A percentile compares a stretch with the other conserved stretches of the same genome.
Conservation (phyloP, 2,797 vertebrate genomes). For the Pseudochaenichthys georgianus region DNA sequence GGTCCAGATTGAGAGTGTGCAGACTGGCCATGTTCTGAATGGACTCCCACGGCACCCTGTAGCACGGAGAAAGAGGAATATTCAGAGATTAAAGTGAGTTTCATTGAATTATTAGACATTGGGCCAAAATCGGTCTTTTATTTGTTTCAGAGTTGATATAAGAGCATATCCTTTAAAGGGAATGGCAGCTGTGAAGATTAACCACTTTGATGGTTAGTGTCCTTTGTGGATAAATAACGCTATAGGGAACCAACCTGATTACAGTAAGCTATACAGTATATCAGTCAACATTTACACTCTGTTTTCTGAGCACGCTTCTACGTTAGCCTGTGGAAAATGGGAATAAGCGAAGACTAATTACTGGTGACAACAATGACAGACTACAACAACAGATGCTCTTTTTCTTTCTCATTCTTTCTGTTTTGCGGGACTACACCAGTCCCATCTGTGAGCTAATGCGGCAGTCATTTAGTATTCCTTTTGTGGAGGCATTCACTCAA, state of each 20-base stretch:
- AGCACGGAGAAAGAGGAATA: slow-evolving; percentile 21
- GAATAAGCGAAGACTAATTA: slow-evolving; percentile 47
- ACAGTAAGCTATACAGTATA: neutral
- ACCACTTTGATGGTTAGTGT: neutral
- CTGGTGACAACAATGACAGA: slow-evolving; percentile 47
- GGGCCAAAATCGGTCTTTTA: neutral
- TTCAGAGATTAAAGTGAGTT: slow-evolving; percentile 15
- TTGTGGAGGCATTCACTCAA: slow-evolving; percentile 26
- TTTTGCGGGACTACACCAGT: slow-evolving; percentile 30
- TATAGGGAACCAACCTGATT: slow-evolving; percentile 21
- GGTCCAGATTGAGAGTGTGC: slow-evolving; percentile 93
- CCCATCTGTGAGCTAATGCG: slow-evolving; percentile 56
- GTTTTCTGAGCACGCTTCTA: slow-evolving; percentile 6
- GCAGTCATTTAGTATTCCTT: slow-evolving; percentile 43
- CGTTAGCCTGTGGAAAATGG: slow-evolving; percentile 13
- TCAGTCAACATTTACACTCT: slow-evolving; percentile 20
- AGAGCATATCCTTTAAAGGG: slow-evolving; percentile 1
- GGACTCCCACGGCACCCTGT: slow-evolving; percentile 91
- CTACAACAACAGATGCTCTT: slow-evolving; percentile 63
- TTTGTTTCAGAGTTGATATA: neutral
- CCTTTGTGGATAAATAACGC: neutral
- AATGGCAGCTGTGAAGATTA: slow-evolving; percentile 9
- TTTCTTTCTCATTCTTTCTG: slow-evolving; percentile 46
- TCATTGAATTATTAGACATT: slow-evolving; percentile 7
- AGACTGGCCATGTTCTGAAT: slow-evolving; percentile 93